Evolutionary conservation across 2,797 vertebrate species (phyloP), one percentile per base, ranked within the genome.

Genomic region (Sebastolobus altivelis): DNA sequence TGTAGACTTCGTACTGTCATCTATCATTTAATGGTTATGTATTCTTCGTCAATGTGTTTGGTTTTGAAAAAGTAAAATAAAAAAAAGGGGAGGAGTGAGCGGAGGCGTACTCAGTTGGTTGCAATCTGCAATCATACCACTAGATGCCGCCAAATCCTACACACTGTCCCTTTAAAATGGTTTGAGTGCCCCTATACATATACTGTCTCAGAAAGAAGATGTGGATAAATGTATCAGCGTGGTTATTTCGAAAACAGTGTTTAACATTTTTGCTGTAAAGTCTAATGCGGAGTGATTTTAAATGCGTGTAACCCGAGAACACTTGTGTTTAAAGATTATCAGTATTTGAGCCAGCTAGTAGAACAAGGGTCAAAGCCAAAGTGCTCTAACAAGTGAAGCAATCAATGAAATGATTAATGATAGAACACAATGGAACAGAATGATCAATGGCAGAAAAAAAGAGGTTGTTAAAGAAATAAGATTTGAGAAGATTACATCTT

Each of bases 401-500:
- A 65, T 83, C 72, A 29, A 59, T 82, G 31, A 54, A 80, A 60
- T 59, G 29, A 77, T 74, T 14, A 59, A 78, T 65, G 65, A 65
- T 20, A 5, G 14, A 46, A 40, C 10, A 3, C 9, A 33, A 58
- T 11, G 54, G 5, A 49, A 46, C 38, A 59, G 29, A 40, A 6
- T 20, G 22, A 71, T 75, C 52, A 22, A 73, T 46, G 4, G 12
- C 11, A 62, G 38, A 54, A 70, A 35, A 65, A 49, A 66, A 43
- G 37, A 62, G 33, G 16, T 18, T 37, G 22, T 18, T 65, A 56
- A 70, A 78, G 33, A 65, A 61, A 66, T 29, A n/a, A 29, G 37
- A 29, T 22, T 56, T 38, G 27, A 31, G 33, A 35, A 27, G 22
- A 22, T 43, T 61, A 35, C 7, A 43, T 56, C 7, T 66, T 79